A percentile compares a stretch with the other conserved stretches of the same genome.
phyloP scores from a whole-genome alignment of 2,888 invertebrate species.

The Amphipoea lucens region DNA sequence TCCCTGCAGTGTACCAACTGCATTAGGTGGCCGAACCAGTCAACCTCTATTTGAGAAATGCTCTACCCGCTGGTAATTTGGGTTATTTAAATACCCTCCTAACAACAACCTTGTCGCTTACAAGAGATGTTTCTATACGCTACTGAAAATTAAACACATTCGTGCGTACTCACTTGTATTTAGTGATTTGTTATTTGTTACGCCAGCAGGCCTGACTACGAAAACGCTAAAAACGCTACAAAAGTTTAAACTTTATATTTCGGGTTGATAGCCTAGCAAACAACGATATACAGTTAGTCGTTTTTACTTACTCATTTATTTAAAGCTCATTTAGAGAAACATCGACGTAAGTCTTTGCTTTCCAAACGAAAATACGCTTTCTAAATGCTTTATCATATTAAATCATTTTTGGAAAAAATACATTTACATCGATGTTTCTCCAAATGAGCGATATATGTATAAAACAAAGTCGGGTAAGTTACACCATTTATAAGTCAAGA shows the following conservation, averaged over 20 bases:
- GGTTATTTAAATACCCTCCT: neutral
- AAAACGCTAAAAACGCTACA: too few species aligned
- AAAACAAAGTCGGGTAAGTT: too few species aligned
- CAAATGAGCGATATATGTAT: too few species aligned
- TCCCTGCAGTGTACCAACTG: neutral
- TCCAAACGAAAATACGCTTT: too few species aligned
- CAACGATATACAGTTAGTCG: neutral
- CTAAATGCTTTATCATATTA: too few species aligned
- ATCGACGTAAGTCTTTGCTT: too few species aligned
- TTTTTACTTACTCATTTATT: neutral
- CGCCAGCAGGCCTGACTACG: neutral
- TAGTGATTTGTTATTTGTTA: too few species aligned
- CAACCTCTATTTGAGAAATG: neutral
- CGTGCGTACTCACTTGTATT: neutral
- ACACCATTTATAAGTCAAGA: too few species aligned
- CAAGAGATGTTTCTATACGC: neutral
- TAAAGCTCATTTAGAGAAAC: too few species aligned
- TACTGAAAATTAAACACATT: neutral
- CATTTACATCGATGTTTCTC: too few species aligned
- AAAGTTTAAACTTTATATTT: neutral
- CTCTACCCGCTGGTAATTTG: neutral
- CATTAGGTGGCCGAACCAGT: neutral
- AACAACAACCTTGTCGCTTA: constrained; percentile 1
- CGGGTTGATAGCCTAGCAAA: neutral
- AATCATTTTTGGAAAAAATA: too few species aligned